Evolutionary conservation across 2,888 invertebrate genomes (phyloP), one percentile per base, ranked within the genome.

Genomic region (Eumerus sabulonum): DNA sequence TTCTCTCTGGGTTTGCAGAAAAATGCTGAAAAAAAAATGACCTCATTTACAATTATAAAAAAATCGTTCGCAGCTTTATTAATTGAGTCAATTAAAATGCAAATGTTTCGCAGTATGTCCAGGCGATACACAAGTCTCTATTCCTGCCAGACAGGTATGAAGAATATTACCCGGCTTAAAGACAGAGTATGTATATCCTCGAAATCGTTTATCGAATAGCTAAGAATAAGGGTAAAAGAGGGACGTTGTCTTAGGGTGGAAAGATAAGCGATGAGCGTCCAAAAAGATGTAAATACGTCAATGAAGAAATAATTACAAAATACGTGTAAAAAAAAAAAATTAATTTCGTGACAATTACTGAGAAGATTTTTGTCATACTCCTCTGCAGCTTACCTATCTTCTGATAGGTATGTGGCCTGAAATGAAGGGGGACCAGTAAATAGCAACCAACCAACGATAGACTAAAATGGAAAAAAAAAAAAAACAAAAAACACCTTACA

Each of bases 51-150:
- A n/a, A n/a, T n/a, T n/a, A n/a, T n/a, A n/a, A n/a, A n/a, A 60
- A 70, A 74, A 74, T 35, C 40, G 48, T 64, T 79, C 68, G 68
- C 68, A 79, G 68, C 74, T 79, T 74, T 74, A 74, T 79, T 79
- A 79, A 79, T 79, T 79, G 79, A 79, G 63, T 79, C 74, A 79
- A 74, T 79, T 70, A 79, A 74, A 70, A 79, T 79, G 79, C 74
- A 74, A 79, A 79, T 79, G 14, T 51, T 48, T 56, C 35, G 9
- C 53, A 40, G 44, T 44, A 42, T 27, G 42, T 12, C 18, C 11
- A n/a, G 14, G 35, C n/a, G 1, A 12, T 14, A 35, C 19, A 13
- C 3, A 9, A 11, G 35, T 14, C 13, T 38, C 9, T 27, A 27
- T 27, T 27, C 27, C 27, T n/a, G n/a, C n/a, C n/a, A n/a, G n/a